A percentile compares a stretch with the other conserved stretches of the same genome.
These are phyloP conservation scores for Geotrypetes seraphini DNA, from an alignment of 2,797 vertebrate genomes.

Conservation along the genomic window DNA sequence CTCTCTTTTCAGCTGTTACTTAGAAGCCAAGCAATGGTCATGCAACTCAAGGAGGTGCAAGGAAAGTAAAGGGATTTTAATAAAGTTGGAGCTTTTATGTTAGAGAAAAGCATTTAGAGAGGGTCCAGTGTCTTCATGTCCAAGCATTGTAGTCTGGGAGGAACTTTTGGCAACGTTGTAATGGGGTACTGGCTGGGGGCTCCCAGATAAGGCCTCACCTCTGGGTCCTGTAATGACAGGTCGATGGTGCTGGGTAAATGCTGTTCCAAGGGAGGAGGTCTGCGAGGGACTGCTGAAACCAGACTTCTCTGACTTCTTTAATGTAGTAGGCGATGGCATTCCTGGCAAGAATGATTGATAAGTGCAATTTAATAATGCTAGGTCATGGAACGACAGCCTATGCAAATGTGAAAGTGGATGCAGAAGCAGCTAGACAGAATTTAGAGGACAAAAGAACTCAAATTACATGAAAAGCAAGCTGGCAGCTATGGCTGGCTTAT, in stretches of 20 bases:
- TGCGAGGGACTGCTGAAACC: constrained; percentile 86
- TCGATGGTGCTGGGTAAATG: constrained; percentile 93
- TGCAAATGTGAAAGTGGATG: constrained; percentile 51
- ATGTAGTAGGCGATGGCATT: constrained; percentile 83
- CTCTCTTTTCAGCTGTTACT: too few relatives aligned
- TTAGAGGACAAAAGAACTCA: constrained; percentile 37
- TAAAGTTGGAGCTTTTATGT: too few relatives aligned
- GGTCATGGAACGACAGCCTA: constrained; percentile 59
- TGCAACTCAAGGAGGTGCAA: too few relatives aligned
- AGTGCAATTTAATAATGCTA: constrained; percentile 75
- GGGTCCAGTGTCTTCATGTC: too few relatives aligned
- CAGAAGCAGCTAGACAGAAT: constrained; percentile 43
- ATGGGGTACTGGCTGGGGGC: constrained; percentile 6
- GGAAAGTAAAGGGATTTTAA: too few relatives aligned
- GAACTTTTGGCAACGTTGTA: too few relatives aligned
- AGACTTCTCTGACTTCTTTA: constrained; percentile 96
- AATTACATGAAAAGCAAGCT: constrained; percentile 20
- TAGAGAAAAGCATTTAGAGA: too few relatives aligned
- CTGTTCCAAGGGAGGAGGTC: constrained; percentile 85
- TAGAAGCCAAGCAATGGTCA: too few relatives aligned
- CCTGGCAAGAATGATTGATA: constrained; percentile 88
- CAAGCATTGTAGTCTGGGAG: too few relatives aligned
- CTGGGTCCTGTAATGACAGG: constrained; percentile 92
- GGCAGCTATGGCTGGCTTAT: constrained; percentile 30
- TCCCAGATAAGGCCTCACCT: constrained; percentile 74